Base-by-base conservation (phyloP, 2,113 vertebrate species). In the Albula glossodonta region DNA sequence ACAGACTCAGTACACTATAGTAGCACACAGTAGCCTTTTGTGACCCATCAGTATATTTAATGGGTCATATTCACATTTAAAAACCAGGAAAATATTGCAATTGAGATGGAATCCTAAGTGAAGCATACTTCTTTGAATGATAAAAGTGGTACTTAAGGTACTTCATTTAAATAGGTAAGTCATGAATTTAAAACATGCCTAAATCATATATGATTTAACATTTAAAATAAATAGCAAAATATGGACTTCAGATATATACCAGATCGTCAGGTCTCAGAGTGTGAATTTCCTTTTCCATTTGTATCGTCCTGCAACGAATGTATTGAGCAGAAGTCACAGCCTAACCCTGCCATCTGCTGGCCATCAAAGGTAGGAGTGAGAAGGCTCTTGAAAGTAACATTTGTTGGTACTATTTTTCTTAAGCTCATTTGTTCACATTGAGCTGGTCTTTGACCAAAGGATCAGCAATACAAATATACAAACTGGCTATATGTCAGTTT, bases 311-410 rank as follows among this genome's bases (percentile, higher is more conserved):
- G 70, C 1, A 74, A 74, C 31, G 5, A 22, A n/a, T 56, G 6
- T 56, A 6, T 12, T 9, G 12, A 56, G 7, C 12, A 12, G 12
- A 56, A 22, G 53, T 56, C 15, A 49, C 56, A 60, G 53, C 48
- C 81, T n/a, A 63, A 83, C 51, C 78, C 41, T 25, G 3, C 83
- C 83, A 78, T 51, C 83, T 84, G 51, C 70, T 84, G 83, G 83
- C 50, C n/a, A 2, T 15, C n/a, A 41, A 22, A 84, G 51, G 83
- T 13, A 74, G n/a, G 48, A 74, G 17, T 10, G 3, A 25, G 51
- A 50, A 77, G 50, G 22, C 66, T 77, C 70, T 48, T 41, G 9
- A 25, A n/a, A 74, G 25, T 9, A 74, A 8, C 22, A 15, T 66
- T 22, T 66, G 60, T 15, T 66, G 22, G 60, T 66, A 22, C 31